phyloP scores from a whole-genome alignment of 2,888 invertebrate species.

The Oligia fasciuncula region DNA sequence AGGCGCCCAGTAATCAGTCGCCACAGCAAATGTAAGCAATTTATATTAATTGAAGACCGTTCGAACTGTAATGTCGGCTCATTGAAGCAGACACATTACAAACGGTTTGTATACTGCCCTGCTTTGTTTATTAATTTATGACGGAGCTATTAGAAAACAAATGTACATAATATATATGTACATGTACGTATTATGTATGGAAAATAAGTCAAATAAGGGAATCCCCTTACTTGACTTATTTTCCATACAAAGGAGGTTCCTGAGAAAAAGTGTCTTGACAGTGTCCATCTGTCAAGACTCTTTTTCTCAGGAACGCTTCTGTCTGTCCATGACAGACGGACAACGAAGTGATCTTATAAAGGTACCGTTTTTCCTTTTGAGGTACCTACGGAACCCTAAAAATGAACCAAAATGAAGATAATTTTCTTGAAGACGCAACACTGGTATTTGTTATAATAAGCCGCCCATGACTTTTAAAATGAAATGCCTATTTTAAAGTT shows the following conservation, averaged over 20 bases:
- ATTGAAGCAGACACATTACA: conserved; percentile 40
- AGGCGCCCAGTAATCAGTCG: conserved; percentile 41
- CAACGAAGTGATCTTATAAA: too few relatives aligned
- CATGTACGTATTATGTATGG: too few relatives aligned
- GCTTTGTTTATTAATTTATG: conserved; percentile 54
- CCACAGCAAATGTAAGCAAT: conserved; percentile 51
- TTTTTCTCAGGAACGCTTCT: too few relatives aligned
- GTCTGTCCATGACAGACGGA: too few relatives aligned
- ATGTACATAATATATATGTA: background rate
- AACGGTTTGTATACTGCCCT: conserved; percentile 15
- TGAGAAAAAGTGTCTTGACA: too few relatives aligned
- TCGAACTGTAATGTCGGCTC: conserved; percentile 36
- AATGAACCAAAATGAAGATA: conserved; percentile 32
- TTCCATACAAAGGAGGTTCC: too few relatives aligned
- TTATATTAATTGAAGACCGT: conserved; percentile 61
- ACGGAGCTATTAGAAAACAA: background rate
- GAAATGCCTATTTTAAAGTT: conserved; percentile 18
- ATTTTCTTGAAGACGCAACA: conserved; percentile 31
- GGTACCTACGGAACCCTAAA: background rate
- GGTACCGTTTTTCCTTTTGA: too few relatives aligned
- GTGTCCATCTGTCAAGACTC: too few relatives aligned
- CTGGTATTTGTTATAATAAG: conserved; percentile 33
- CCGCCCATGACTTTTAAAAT: conserved; percentile 24
- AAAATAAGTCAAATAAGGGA: background rate
- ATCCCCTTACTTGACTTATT: too few relatives aligned